phyloP scores from a whole-genome alignment of 2,888 invertebrate genomes.

The Ormyrus labotus region DNA sequence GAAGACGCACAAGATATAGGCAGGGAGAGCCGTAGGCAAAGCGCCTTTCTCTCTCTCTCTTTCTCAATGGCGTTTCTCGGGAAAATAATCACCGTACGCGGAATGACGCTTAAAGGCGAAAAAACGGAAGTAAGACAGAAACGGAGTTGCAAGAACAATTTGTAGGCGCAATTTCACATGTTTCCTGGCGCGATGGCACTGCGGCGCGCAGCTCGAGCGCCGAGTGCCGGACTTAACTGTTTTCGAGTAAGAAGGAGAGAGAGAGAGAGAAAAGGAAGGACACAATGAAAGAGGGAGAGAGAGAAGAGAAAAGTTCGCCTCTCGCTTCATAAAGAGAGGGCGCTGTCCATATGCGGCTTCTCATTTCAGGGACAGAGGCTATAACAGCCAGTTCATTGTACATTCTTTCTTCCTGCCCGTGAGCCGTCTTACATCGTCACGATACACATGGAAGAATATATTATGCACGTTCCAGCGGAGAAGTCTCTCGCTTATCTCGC shows the following conservation, averaged over 20 bases:
- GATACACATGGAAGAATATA: constrained; percentile 30
- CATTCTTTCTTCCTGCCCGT: constrained; percentile 52
- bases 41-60: background rate
- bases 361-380: constrained; percentile 56
- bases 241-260: constrained; percentile 30
- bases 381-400: constrained; percentile 45
- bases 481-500: background rate
- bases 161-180: constrained; percentile 57
- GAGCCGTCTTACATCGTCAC: constrained; percentile 28
- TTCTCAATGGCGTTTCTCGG: constrained; percentile 50
- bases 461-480: constrained; percentile 8
- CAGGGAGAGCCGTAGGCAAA: constrained; percentile 36
- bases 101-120: constrained; percentile 51
- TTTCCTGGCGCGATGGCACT: constrained; percentile 56
- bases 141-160: constrained; percentile 54
- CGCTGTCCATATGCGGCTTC: constrained; percentile 65
- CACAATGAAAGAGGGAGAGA: constrained; percentile 8
- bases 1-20: constrained; percentile 13
- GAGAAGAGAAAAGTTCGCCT: constrained; percentile 60
- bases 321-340: constrained; percentile 68
- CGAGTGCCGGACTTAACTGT: constrained; percentile 49
- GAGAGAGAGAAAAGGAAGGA: constrained; percentile 3
- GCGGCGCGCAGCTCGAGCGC: background rate
- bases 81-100: constrained; percentile 54
- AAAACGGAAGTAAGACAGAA: constrained; percentile 55